A percentile compares a stretch with the other conserved stretches of the same genome.
Conservation (phyloP, 2,888 invertebrate species). For the Drosophila fulvimacula region DNA sequence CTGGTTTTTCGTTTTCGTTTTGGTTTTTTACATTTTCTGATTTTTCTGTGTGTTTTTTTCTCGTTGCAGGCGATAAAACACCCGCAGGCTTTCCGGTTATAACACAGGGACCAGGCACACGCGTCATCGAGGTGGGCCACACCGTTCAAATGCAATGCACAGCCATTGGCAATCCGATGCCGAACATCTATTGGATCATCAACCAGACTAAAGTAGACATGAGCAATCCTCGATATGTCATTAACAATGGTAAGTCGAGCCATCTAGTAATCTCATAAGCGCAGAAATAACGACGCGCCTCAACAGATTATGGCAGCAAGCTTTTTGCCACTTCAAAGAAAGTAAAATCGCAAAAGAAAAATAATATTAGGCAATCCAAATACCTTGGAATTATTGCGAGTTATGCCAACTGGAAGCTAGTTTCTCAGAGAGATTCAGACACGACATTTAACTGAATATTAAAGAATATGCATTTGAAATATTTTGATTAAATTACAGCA, state of each 20-base stretch:
- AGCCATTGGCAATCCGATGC: conserved; percentile 93
- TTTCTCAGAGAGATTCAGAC: background rate
- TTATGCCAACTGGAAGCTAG: background rate
- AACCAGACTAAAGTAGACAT: conserved; percentile 95
- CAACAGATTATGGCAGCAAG: background rate
- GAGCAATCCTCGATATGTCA: conserved; percentile 93
- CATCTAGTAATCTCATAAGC: background rate
- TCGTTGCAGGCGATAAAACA: conserved; percentile 89
- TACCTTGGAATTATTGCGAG: background rate
- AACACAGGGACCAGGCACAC: conserved; percentile 93
- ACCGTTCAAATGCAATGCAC: conserved; percentile 95
- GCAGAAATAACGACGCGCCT: background rate
- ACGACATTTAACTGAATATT: background rate
- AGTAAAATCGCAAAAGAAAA: background rate
- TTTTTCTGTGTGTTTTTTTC: conserved; percentile 28
- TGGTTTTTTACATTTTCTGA: conserved; percentile 20
- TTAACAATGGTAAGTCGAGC: conserved; percentile 89
- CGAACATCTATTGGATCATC: conserved; percentile 96
- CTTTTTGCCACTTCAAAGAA: background rate
- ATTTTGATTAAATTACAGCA: background rate
- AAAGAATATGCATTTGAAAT: background rate
- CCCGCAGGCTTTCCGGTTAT: conserved; percentile 97
- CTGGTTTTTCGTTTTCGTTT: conserved; percentile 5
- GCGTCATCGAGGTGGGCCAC: conserved; percentile 98
- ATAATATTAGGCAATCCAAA: background rate